Base-by-base conservation (phyloP, 1,140 invertebrate species). In the Papilio glaucus region DNA sequence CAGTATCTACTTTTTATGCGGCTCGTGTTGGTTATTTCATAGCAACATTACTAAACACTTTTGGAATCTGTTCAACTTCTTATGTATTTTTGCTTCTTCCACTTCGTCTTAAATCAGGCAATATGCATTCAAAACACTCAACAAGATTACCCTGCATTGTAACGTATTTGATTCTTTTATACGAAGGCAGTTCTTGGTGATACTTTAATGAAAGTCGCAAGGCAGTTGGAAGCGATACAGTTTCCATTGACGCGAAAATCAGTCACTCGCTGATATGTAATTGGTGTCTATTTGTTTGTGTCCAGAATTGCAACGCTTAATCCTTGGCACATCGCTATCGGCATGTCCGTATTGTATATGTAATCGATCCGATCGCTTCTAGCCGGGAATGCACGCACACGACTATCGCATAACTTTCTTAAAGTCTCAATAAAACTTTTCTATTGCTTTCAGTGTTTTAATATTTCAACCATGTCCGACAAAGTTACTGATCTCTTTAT, bases 301-400 rank as follows among this genome's bases (percentile, higher is more conserved):
- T 88, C 88, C 78, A 78, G 81, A 84, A 85, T 85, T 92, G 87
- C 87, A 90, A 76, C 80, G 80, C 76, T 78, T 92, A 92, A 92
- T 90, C 90, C 89, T 89, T 88, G 89, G 87, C 87, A 87, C 85
- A 80, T 82, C 80, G 81, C 84, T 84, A 83, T 81, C 77, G 82
- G 86, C 90, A 92, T 92, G 90, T 86, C 78, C 83, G 83, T 78
- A 83, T 83, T 81, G 89, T 88, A 88, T n/a, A n/a, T n/a, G n/a
- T 89, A 89, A 90, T 89, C 85, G 81, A 78, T 78, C 72, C 39
- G 72, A 70, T 60, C 49, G 72, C 61, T 60, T 76, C 77, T 33
- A 24, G 72, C 79, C 76, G 72, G 69, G 67, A 79, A 82, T 82
- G 76, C 79, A 80, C 77, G 76, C 75, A 77, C 81, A 81, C 83